phyloP scores from a whole-genome alignment of 1,140 invertebrate species.

The Globodera ellingtonae region DNA sequence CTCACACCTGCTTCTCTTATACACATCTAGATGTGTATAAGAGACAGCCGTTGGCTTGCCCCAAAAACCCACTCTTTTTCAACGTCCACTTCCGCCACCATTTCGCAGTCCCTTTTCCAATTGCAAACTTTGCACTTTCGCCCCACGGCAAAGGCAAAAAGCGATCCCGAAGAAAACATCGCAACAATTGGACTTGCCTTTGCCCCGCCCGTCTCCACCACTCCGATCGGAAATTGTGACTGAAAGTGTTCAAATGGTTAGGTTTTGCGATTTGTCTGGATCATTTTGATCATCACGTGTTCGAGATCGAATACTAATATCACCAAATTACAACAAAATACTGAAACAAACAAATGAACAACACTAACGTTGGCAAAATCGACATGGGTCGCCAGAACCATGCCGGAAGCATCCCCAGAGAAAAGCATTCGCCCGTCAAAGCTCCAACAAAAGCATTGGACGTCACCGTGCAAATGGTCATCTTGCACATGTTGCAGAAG shows the following conservation, averaged over 20 bases:
- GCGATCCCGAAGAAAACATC: slow-evolving; percentile 27
- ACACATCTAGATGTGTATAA: too few species aligned
- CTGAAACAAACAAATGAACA: too few species aligned
- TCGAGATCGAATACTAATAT: too few species aligned
- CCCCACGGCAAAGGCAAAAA: slow-evolving; percentile 4
- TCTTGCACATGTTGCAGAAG: slow-evolving; percentile 40
- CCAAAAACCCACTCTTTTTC: background rate
- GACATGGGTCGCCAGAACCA: slow-evolving; percentile 34
- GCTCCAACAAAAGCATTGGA: slow-evolving; percentile 27
- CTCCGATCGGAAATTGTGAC: background rate
- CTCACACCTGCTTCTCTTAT: too few species aligned
- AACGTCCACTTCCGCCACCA: background rate
- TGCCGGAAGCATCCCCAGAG: slow-evolving; percentile 33
- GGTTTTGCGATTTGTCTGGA: too few species aligned
- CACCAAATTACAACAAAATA: too few species aligned
- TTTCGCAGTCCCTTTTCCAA: background rate
- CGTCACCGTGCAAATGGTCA: slow-evolving; percentile 23
- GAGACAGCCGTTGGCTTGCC: too few species aligned
- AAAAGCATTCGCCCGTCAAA: slow-evolving; percentile 30
- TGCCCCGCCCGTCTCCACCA: background rate
- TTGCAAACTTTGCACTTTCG: slow-evolving; percentile 3
- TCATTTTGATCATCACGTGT: background rate
- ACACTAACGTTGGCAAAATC: slow-evolving; percentile 36
- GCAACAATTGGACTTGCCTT: background rate
- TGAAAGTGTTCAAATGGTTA: background rate